A percentile compares a stretch with the other conserved stretches of the same genome.
phyloP scores from a whole-genome alignment of 2,113 vertebrate species.

The Phyllostomus hastatus region DNA sequence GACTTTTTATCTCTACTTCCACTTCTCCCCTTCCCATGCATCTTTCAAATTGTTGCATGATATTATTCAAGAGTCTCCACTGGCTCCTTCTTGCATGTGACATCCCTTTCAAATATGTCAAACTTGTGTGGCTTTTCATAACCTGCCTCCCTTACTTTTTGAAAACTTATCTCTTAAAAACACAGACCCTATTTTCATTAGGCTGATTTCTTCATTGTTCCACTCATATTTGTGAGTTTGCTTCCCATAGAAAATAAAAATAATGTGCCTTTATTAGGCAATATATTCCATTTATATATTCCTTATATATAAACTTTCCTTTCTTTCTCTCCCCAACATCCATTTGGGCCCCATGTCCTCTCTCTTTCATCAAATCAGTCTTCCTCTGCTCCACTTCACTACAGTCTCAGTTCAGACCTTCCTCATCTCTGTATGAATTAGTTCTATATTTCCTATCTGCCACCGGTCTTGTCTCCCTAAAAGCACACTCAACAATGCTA shows the following conservation, averaged over 20 bases:
- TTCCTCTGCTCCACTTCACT: neutral
- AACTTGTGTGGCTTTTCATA: neutral
- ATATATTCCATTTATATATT: neutral
- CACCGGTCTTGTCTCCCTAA: neutral
- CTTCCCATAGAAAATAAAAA: neutral
- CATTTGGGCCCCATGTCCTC: neutral
- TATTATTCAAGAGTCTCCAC: neutral
- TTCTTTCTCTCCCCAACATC: neutral
- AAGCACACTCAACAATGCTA: neutral
- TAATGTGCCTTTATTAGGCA: neutral
- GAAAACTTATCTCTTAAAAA: neutral
- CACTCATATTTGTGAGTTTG: neutral
- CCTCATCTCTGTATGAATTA: neutral
- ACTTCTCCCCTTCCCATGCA: neutral
- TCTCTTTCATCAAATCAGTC: neutral
- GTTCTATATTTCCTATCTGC: neutral
- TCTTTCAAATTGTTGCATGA: neutral
- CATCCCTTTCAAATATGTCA: neutral
- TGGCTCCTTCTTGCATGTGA: neutral
- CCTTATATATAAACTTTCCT: neutral
- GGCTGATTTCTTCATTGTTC: neutral
- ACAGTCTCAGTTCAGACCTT: neutral
- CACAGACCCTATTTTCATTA: neutral
- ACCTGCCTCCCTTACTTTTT: neutral
- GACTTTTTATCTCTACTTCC: neutral